Evolutionary conservation across 2,113 vertebrate genomes (phyloP), one percentile per base, ranked within the genome.

Genomic region (Typhlomys cinereus): DNA sequence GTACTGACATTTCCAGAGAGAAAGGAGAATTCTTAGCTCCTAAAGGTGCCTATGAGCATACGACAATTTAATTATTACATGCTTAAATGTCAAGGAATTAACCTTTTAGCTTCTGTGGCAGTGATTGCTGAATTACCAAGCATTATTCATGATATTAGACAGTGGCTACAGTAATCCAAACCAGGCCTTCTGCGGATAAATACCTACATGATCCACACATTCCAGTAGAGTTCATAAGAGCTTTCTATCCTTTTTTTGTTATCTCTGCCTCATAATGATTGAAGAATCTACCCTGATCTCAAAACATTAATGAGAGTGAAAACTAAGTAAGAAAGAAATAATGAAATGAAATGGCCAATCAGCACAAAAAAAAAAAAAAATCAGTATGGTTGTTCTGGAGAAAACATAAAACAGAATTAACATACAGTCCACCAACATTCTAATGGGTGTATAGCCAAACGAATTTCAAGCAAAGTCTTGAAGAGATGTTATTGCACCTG

Each of bases 31-130:
- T 92, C 27, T 85, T 41, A 91, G 44, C 34, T 89, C 14, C 34
- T 50, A 41, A 78, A 46, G 44, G 54, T 52, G 71, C 41, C 7
- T 61, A 41, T 74, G 85, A 92, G 44, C 21, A 8, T 44, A 57
- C 74, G 71, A 83, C 75, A 67, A 44, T 67, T 69, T 83, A 95
- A 89, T 92, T 91, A 84, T 41, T 59, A 64, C n/a, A 59, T 25
- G 69, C 25, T 46, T 64, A 87, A 90, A 84, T 69, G 66, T 89
- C 74, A 91, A 59, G 70, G 70, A 29, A 70, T 78, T 95, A 91
- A 91, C 64, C 62, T 85, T 93, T 89, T 61, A 31, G 25, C 64
- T 74, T 31, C 73, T 61, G 71, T 31, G 52, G 31, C 73, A 88
- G 44, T 69, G 41, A 88, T 74, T 54, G 57, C 31, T 27, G 82